These are phyloP conservation scores for Camelus bactrianus DNA, from an alignment of 2,113 vertebrate species.

Conservation along the genomic window DNA sequence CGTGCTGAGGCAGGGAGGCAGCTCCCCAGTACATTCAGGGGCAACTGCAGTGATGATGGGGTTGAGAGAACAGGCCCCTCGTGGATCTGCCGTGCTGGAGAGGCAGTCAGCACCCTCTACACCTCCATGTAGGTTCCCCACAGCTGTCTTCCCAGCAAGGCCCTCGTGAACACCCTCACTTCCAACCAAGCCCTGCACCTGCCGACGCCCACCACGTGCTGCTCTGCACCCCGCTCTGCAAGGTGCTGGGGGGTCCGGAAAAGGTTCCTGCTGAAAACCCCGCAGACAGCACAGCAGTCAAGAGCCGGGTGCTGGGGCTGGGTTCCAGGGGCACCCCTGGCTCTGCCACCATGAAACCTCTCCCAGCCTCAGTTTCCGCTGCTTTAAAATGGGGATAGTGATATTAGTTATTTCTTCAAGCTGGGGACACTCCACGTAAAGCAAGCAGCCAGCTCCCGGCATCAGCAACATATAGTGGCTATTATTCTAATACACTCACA, in stretches of 20 bases:
- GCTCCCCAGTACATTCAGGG: not conserved
- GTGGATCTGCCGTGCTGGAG: no score
- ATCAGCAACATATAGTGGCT: not conserved
- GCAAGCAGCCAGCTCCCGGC: not conserved
- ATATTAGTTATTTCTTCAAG: not conserved
- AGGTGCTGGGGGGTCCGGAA: not conserved
- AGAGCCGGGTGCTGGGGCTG: no score
- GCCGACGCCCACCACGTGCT: fast-evolving
- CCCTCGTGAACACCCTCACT: not conserved
- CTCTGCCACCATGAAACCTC: not conserved
- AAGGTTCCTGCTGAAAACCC: not conserved
- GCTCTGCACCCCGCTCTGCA: not conserved
- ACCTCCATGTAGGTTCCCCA: fast-evolving
- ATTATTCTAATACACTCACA: not conserved
- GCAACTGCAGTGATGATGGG: not conserved
- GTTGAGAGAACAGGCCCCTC: not conserved
- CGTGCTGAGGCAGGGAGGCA: not conserved
- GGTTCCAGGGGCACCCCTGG: not conserved
- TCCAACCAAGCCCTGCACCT: not conserved
- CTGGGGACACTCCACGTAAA: not conserved
- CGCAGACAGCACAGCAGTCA: not conserved
- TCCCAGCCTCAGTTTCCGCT: not conserved
- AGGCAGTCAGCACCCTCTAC: not conserved
- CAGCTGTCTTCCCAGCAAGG: not conserved
- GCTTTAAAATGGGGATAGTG: not conserved